Evolutionary conservation across 2,888 invertebrate species (phyloP).

Genomic region (Chrysotoxum bicinctum): DNA sequence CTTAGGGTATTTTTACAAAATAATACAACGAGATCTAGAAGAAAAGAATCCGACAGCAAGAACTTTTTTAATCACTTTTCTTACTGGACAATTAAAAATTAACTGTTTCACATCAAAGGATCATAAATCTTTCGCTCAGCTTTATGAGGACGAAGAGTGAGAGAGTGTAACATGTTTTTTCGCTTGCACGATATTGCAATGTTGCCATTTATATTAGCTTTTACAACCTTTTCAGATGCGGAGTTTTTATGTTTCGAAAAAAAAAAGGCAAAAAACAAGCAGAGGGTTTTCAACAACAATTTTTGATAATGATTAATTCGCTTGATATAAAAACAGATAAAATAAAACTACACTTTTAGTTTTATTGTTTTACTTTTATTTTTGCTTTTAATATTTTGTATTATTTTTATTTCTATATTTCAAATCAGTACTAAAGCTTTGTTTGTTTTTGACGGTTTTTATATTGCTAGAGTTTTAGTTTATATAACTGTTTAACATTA

Average conservation of each 20-base stretch:
- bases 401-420: conserved; percentile 38
- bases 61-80: conserved; percentile 67
- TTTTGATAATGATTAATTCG: not conserved
- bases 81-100: conserved; percentile 69
- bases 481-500: not conserved
- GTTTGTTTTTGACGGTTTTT: conserved; percentile 41
- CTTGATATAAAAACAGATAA: not conserved
- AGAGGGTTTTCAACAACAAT: not conserved
- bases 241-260: conserved; percentile 20
- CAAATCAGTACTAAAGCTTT: conserved; percentile 63
- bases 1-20: conserved; percentile 9
- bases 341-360: conserved; percentile 4
- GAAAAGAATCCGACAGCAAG: conserved; percentile 3
- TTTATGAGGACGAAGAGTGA: not conserved
- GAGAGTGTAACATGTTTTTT: conserved; percentile 53
- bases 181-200: conserved; percentile 61
- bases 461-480: not conserved
- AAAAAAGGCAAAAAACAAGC: not conserved
- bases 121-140: conserved; percentile 54
- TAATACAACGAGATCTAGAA: not conserved
- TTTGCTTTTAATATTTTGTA: conserved; percentile 17
- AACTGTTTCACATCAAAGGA: conserved; percentile 70
- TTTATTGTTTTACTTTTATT: conserved; percentile 32
- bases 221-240: conserved; percentile 37
- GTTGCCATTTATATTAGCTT: conserved; percentile 37